Evolutionary conservation across 2,113 vertebrate genomes (phyloP), one percentile per base, ranked within the genome.

Genomic region (Istiophorus platypterus): DNA sequence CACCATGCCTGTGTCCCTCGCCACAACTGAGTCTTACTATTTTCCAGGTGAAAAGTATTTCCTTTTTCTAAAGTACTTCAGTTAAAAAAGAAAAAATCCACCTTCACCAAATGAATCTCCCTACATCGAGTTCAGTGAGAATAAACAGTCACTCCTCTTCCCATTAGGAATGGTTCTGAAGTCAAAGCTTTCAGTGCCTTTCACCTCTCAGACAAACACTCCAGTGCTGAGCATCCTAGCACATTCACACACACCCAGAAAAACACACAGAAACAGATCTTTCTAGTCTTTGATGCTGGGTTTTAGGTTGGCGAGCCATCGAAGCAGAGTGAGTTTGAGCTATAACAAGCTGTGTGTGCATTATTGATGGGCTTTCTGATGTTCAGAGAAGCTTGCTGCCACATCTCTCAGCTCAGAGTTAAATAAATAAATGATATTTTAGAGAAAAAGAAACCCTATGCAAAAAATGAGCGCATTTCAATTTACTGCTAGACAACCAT

Each of bases 271-370:
- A 74, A 11, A 45, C 49, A 31, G n/a, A 78, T 54, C 76, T 73
- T 13, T 82, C 72, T 75, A 51, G 67, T 87, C 77, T 93, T 89
- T 92, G 86, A 91, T 91, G 86, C 61, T 63, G 72, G 59, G 67
- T 85, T 87, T 85, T 82, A 79, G 81, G 62, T 85, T 92, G 84
- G 87, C 76, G 83, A 88, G 84, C 88, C 87, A 85, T 82, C 63
- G 45, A 80, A 82, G 87, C 79, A 68, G 77, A 89, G 86, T 65
- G 87, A 84, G 78, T 83, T 78, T 74, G 88, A 93, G 91, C 85
- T 89, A 86, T 91, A 93, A 93, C 89, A 92, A 91, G 93, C 91
- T 85, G 80, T 34, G 56, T 84, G 72, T 93, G 85, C 91, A 93
- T 94, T 94, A 94, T 94, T 94, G 88, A 94, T 93, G 87, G 20